Base-by-base conservation (phyloP, 64 coral and sea anemone species). In the Montipora foliosa region DNA sequence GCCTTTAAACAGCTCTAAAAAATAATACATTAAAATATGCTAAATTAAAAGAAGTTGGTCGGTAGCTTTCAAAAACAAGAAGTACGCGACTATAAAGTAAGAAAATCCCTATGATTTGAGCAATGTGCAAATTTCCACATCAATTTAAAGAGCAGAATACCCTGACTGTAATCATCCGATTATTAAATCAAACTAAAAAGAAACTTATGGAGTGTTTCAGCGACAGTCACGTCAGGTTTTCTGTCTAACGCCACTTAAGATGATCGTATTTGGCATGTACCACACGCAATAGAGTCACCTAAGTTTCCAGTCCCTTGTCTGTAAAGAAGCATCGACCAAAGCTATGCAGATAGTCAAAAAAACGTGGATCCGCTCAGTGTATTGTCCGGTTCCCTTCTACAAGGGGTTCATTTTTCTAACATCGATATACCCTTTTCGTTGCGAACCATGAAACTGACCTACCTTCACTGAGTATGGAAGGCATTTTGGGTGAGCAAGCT, bases 381-480 rank as follows among this genome's bases (percentile, higher is more conserved):
- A 3, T 57, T 8, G 53, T 5, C 6, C 11, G 0, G 11, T 57
- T 57, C 11, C 53, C 53, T 57, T 57, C 3, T 11, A 17, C 64
- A 68, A 68, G 64, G 14, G 4, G 14, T 13, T 68, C 17, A 68
- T 68, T 68, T 68, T 19, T 22, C 10, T 4, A n/a, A 6, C 20
- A 24, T 71, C 5, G 4, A 21, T 24, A 21, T 21, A 11, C 53
- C 37, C 37, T 37, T 37, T 37, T 57, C 11, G 53, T 57, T 8
- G 61, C 49, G 22, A 53, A 3, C 9, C 12, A 52, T 57, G 4
- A 7, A 6, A 4, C 6, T 22, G 7, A 89, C 89, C 62, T 92
- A 92, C 90, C 90, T 92, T 92, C 90, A 12, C 90, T 92, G 48
- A 92, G 21, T 6, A 92, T 49, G 11, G 79, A 84, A 49, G 90